phyloP scores from a whole-genome alignment of 2,888 invertebrate genomes.

The Dynastes maya region DNA sequence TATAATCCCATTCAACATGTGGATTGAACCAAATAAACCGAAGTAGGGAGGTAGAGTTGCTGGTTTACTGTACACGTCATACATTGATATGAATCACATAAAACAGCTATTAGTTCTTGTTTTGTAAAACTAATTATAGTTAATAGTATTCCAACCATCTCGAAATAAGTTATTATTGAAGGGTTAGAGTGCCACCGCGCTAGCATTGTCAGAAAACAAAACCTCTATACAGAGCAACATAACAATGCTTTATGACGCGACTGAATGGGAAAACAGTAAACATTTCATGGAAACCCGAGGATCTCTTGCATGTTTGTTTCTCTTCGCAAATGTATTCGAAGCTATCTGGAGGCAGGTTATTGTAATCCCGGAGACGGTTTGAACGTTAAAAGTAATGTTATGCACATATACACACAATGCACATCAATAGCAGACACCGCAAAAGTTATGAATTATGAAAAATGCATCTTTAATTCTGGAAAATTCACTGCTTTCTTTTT shows the following conservation, averaged over 20 bases:
- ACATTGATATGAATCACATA: too few relatives aligned
- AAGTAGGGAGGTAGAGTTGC: too few relatives aligned
- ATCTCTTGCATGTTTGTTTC: neutral
- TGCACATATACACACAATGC: neutral
- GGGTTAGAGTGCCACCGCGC: neutral
- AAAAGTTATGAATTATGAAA: too few relatives aligned
- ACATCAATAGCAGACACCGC: neutral
- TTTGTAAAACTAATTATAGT: too few relatives aligned
- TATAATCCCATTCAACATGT: too few relatives aligned
- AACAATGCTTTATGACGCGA: conserved; percentile 39
- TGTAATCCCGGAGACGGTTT: conserved; percentile 21
- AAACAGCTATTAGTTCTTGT: too few relatives aligned
- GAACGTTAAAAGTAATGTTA: neutral
- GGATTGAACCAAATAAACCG: too few relatives aligned
- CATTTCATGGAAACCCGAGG: conserved; percentile 10
- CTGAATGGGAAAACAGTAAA: conserved; percentile 16
- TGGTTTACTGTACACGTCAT: too few relatives aligned
- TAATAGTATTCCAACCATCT: neutral
- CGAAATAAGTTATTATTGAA: neutral
- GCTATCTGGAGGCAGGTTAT: conserved; percentile 18
- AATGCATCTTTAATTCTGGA: too few relatives aligned
- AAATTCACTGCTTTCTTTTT: too few relatives aligned
- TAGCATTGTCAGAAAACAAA: conserved; percentile 22
- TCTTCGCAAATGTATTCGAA: conserved; percentile 14
- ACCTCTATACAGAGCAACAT: neutral